Evolutionary conservation across 2,888 invertebrate genomes (phyloP), one percentile per base, ranked within the genome.

Genomic region (Netelia virgata): DNA sequence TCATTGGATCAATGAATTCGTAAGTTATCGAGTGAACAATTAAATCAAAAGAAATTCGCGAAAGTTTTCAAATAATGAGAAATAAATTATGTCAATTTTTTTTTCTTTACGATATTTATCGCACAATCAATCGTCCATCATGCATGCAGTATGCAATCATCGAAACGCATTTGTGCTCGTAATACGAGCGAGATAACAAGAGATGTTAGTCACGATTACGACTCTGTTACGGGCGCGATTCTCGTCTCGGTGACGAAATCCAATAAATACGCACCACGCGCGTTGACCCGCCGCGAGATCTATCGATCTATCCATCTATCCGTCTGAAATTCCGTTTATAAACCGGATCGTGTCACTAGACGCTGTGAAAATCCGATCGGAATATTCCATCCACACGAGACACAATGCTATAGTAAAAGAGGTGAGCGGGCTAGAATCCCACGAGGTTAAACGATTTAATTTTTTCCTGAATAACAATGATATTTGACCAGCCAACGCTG

Each of bases 201-300:
- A n/a, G 59, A 68, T 69, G 76, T 76, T 76, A 64, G 72, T 55
- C 20, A 57, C 70, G 72, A 82, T 66, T 82, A 41, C 69, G 68
- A 36, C 16, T 36, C 20, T 18, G 16, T 66, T 59, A 77, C 63
- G 50, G 55, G 70, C 47, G 76, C 47, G 82, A 77, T 82, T 82
- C 70, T 18, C 72, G 72, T 53, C 53, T n/a, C 64, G 55, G 82
- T 82, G 82, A 77, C 76, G 82, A 82, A 82, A 82, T 59, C 47
- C 57, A 57, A 76, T 77, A 59, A 63, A 80, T 80, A 70, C 53
- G 77, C 76, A 72, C 72, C 72, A 82, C 82, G 76, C 70, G 55
- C 76, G 66, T 72, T 77, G 82, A 82, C 82, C 82, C 82, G 76
- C 64, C 70, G 47, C 36, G 50, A 50, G 82, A 77, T 72, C 76